Evolutionary conservation across 2,888 invertebrate species (phyloP), one percentile per base, ranked within the genome.

Genomic region (Steinernema scapterisci): DNA sequence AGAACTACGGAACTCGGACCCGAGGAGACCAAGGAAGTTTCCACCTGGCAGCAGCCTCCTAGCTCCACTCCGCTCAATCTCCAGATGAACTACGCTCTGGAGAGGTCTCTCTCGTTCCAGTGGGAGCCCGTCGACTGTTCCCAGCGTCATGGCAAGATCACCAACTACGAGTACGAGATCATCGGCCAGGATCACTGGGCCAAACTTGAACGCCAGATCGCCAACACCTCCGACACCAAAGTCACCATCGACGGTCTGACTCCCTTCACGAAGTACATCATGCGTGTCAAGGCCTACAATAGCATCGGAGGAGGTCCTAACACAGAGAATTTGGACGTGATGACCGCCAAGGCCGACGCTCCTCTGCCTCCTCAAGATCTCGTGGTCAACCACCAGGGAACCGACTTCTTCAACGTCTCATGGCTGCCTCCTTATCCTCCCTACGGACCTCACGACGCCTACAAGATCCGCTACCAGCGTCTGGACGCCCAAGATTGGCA

Each of bases 341-440:
- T 84, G 83, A 87, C 87, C 0, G 83, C 86, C 19, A 85, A 84
- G 74, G 85, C 85, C 21, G 84, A 84, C 72, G 86, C 86, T 0
- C 87, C 87, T 21, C 82, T 86, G 31, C 84, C 87, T 23, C 87
- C 87, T 11, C 87, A 87, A 74, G 87, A 85, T 78, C 72, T 87
- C 43, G 84, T 85, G 13, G 86, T 87, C 38, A 85, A 84, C 38
- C 81, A 80, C 43, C 81, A 85, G 72, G 87, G 87, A 54, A 86
- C 84, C 63, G 84, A 85, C 76, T 87, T 86, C 82, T 86, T 88
- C 79, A 81, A 51, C 77, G 84, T 88, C 48, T 85, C 86, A 11
- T 87, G 87, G 87, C 78, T 87, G 71, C 87, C 87, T 21, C 87
- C 87, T 16, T 87, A 87, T 75, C 87, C 87, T 38, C 87, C 87